These are phyloP conservation scores for Saccopteryx bilineata DNA, from an alignment of 2,113 vertebrate genomes.

Conservation along the genomic window DNA sequence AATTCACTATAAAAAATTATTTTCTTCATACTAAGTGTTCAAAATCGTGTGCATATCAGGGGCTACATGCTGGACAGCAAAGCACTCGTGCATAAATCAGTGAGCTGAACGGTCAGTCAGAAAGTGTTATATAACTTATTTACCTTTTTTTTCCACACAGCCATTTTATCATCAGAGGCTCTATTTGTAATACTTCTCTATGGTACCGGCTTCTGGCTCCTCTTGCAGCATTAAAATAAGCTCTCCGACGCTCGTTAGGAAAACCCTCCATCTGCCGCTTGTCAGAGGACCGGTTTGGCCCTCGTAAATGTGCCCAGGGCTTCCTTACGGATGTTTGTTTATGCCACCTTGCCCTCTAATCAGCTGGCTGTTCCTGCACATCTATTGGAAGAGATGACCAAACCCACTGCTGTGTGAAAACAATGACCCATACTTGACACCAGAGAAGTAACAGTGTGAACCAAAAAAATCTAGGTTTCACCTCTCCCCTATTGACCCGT, in stretches of 20 bases:
- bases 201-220: not conserved
- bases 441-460: not conserved
- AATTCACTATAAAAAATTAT: not conserved
- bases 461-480: not conserved
- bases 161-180: not conserved
- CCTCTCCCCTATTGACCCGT: not conserved
- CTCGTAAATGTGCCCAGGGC: not conserved
- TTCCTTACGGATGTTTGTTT: not conserved
- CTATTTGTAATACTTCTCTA: not conserved
- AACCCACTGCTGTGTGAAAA: not conserved
- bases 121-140: not conserved
- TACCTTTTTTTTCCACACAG: not conserved
- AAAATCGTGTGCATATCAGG: not conserved
- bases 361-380: not conserved
- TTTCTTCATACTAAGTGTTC: not conserved
- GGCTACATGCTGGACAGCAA: not conserved
- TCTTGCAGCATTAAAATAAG: not conserved
- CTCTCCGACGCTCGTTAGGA: not conserved
- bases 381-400: not conserved
- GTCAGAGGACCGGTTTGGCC: fast-evolving
- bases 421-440: not conserved
- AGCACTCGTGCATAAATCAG: not conserved
- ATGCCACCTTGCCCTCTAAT: not conserved
- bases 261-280: not conserved
- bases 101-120: not conserved